These are phyloP conservation scores for Strix occidentalis DNA, from an alignment of 2,797 vertebrate genomes.

Conservation along the genomic window DNA sequence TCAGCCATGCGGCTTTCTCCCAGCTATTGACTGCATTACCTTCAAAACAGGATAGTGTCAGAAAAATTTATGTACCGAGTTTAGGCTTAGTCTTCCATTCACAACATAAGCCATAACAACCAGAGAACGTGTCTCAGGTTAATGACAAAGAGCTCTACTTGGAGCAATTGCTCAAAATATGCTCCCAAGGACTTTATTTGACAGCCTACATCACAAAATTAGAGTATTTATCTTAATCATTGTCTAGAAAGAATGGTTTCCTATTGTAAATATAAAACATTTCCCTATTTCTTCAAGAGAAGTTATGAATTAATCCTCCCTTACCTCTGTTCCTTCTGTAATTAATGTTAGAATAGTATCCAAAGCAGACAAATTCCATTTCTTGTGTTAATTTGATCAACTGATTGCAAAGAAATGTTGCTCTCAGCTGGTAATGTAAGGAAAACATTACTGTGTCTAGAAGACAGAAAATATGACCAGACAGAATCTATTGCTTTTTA, in stretches of 20 bases:
- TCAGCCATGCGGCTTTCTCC: background rate
- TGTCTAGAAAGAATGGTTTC: background rate
- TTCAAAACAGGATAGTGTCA: background rate
- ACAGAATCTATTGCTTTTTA: background rate
- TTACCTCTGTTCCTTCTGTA: background rate
- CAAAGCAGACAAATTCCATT: background rate
- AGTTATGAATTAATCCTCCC: background rate
- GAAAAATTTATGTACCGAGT: constrained; percentile 23
- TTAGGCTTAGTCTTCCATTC: background rate
- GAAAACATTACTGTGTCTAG: background rate
- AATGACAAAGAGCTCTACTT: background rate
- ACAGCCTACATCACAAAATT: background rate
- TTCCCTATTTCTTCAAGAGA: background rate
- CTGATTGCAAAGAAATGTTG: background rate
- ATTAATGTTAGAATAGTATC: background rate
- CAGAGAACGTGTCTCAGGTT: rapidly evolving
- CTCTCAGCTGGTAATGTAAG: background rate
- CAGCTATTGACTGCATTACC: background rate
- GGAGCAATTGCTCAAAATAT: background rate
- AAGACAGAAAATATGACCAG: background rate
- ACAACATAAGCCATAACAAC: background rate
- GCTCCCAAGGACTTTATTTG: background rate
- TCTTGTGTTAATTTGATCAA: background rate
- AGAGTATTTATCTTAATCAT: background rate
- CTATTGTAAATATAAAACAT: background rate